Evolutionary conservation across 2,888 invertebrate species (phyloP).

Genomic region (Xanthorhoe designata): DNA sequence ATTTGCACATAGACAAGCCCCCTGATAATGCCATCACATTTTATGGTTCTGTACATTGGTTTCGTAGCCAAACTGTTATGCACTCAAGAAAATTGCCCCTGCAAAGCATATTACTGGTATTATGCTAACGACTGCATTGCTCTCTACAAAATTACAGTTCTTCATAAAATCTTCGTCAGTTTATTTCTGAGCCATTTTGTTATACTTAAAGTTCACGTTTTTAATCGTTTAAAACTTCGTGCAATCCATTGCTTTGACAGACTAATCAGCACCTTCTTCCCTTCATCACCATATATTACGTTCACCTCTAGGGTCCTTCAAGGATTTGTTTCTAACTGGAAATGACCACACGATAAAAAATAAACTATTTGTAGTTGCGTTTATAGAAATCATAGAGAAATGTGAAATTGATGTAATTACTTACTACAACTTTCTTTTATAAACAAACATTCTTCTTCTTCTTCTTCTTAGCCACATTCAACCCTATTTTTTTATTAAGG

Average conservation of each 20-base stretch:
- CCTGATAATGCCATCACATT: background rate
- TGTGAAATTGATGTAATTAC: too few relatives aligned
- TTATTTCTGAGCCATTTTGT: background rate
- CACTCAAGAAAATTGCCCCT: slow-evolving; percentile 24
- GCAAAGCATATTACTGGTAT: slow-evolving; percentile 9
- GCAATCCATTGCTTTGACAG: background rate
- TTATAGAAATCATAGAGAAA: too few relatives aligned
- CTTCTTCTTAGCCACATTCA: too few relatives aligned
- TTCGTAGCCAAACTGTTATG: slow-evolving; percentile 8
- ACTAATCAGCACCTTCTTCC: background rate
- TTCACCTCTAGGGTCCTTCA: background rate
- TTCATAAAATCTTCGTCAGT: background rate
- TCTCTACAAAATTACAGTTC: slow-evolving; percentile 17
- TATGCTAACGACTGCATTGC: slow-evolving; percentile 15
- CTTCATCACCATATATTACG: background rate
- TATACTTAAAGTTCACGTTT: background rate
- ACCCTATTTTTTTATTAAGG: too few relatives aligned
- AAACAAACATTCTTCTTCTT: too few relatives aligned
- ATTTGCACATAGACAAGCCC: background rate
- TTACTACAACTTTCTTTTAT: too few relatives aligned
- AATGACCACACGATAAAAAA: background rate
- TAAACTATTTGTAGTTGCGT: background rate
- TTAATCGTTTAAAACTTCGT: background rate
- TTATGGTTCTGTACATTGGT: background rate
- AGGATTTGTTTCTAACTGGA: background rate